Evolutionary conservation across 1,140 invertebrate species (phyloP), one percentile per base, ranked within the genome.

Genomic region (Tetramorium simillimum): DNA sequence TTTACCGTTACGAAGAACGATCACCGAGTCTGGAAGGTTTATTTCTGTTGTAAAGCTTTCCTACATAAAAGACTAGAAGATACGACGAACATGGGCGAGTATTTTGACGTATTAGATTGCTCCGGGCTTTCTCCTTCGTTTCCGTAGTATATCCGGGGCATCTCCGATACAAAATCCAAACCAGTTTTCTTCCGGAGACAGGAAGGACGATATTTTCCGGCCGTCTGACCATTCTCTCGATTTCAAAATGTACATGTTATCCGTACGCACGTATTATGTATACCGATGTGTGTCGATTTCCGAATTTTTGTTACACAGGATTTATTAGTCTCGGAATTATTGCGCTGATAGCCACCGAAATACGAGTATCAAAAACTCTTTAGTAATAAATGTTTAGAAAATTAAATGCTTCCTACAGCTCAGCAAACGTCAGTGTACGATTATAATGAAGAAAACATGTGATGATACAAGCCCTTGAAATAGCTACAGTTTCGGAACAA

Each of bases 21-120:
- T 49, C 14, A 43, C 53, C 24, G 69, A 60, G 24, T 60, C 21
- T 60, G 18, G 21, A 18, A 75, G 18, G 53, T 84, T 75, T 73
- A 73, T 60, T 84, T 62, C 69, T 75, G 9, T 9, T 60, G 40
- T 60, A 73, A 75, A 73, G n/a, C 53, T 75, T 84, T 75, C 10
- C 40, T 28, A 82, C 18, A 37, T 28, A 43, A 84, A 73, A 14
- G n/a, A 49, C 28, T n/a, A 75, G 53, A 84, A 75, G 37, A 62
- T 60, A 84, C 53, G 24, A 75, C n/a, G 16, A 77, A 82, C 49
- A 67, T 18, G 16, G 16, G 10, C 9, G 63, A 80, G 53, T 72
- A 88, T 87, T 90, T 81, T 88, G 88, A 89, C 53, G 49, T 85
- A 88, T 88, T 85, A 85, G 80, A 90, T 85, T 84, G 60, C 28